A percentile compares a stretch with the other conserved stretches of the same genome.
These are phyloP conservation scores for Papilio gigon DNA, from an alignment of 2,888 invertebrate species.

Conservation along the genomic window DNA sequence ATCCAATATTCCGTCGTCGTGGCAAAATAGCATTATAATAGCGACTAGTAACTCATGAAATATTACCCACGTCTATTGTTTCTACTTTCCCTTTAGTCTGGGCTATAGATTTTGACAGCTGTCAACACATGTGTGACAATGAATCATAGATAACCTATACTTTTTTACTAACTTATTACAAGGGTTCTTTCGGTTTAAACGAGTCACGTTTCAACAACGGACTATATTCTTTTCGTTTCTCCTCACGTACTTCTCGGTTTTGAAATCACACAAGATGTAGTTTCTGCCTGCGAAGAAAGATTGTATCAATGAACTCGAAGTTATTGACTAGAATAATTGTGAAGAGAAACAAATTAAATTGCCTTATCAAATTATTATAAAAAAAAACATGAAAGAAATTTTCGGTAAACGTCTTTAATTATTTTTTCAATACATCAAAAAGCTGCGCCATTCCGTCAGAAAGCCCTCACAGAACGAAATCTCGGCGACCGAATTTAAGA, in stretches of 20 bases:
- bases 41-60: slow-evolving; percentile 44
- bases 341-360: background rate
- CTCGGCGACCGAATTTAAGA: slow-evolving; percentile 33
- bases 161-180: background rate
- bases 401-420: slow-evolving; percentile 5
- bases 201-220: background rate
- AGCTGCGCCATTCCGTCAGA: slow-evolving; percentile 5
- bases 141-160: background rate
- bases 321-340: background rate
- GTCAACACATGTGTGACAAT: slow-evolving; percentile 8
- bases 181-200: background rate
- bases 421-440: slow-evolving; percentile 21
- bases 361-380: background rate
- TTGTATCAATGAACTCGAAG: background rate
- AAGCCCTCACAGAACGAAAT: slow-evolving; percentile 5
- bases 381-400: slow-evolving; percentile 8
- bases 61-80: slow-evolving; percentile 42
- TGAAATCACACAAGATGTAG: background rate
- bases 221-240: background rate
- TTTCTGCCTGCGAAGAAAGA: background rate
- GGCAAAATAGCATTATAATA: slow-evolving; percentile 38
- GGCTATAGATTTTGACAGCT: slow-evolving; percentile 18
- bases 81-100: slow-evolving; percentile 10
- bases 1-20: background rate
- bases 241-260: background rate